Conservation (phyloP, 1,140 invertebrate species). For the Leucophenga varia region DNA sequence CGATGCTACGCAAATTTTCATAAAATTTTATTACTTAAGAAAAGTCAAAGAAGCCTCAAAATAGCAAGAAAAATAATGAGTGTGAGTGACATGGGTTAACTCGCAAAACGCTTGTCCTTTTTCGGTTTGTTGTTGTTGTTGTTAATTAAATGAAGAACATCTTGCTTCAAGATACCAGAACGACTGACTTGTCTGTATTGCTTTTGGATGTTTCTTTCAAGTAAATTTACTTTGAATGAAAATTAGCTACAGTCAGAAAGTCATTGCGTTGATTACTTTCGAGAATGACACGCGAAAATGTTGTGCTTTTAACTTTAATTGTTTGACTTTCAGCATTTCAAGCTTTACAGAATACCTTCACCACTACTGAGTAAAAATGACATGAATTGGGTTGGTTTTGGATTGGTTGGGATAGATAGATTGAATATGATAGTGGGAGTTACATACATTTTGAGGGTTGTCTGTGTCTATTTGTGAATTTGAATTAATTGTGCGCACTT, state of each 20-base stretch:
- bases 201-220: not conserved
- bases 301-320: conserved; percentile 48
- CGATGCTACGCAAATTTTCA: conserved; percentile 4
- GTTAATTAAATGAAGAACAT: conserved; percentile 52
- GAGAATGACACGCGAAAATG: conserved; percentile 48
- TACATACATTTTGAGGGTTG: too few relatives aligned
- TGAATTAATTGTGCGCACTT: conserved; percentile 39
- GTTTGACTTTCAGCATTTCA: too few relatives aligned
- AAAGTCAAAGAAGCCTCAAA: too few relatives aligned
- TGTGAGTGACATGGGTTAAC: too few relatives aligned
- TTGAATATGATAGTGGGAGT: too few relatives aligned
- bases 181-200: too few relatives aligned
- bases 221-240: conserved; percentile 2
- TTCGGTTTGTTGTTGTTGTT: too few relatives aligned
- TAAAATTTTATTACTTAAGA: conserved; percentile 26
- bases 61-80: too few relatives aligned
- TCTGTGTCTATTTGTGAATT: too few relatives aligned
- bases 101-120: conserved; percentile 31
- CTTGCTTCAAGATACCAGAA: conserved; percentile 27
- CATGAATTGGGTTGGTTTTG: not conserved
- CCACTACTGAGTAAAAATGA: too few relatives aligned
- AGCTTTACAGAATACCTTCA: too few relatives aligned
- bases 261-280: conserved; percentile 53
- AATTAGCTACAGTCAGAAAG: conserved; percentile 53
- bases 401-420: conserved; percentile 32